These are phyloP conservation scores for Ornithoptera priamus DNA, from an alignment of 2,888 invertebrate genomes.

Conservation along the genomic window DNA sequence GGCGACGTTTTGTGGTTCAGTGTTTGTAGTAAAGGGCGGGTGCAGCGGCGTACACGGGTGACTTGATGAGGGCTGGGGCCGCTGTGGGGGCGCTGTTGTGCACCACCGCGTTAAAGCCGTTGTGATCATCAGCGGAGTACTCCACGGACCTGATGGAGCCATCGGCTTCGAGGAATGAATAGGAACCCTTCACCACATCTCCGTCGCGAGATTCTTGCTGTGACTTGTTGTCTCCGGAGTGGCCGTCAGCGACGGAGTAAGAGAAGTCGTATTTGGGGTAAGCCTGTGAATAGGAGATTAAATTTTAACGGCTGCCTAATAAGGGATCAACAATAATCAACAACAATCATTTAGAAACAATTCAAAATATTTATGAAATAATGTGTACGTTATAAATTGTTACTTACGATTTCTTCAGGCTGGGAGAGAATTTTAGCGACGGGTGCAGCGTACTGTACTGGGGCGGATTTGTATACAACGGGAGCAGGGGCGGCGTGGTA, in stretches of 20 bases:
- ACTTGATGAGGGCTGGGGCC: slow-evolving; percentile 48
- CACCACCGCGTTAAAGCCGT: slow-evolving; percentile 62
- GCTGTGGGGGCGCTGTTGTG: slow-evolving; percentile 57
- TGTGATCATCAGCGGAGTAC: slow-evolving; percentile 50
- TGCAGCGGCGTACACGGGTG: slow-evolving; percentile 42
- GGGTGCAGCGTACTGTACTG: slow-evolving; percentile 40
- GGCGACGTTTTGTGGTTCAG: neutral
- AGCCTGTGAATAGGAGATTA: slow-evolving; percentile 37
- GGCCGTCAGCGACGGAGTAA: slow-evolving; percentile 74
- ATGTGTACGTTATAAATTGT: slow-evolving; percentile 20
- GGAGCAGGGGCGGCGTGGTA: slow-evolving; percentile 13
- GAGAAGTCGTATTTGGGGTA: slow-evolving; percentile 67
- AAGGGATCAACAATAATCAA: neutral
- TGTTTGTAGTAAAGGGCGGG: slow-evolving; percentile 31
- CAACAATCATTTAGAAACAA: too few species aligned
- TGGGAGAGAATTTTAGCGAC: slow-evolving; percentile 45
- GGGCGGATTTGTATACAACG: slow-evolving; percentile 39
- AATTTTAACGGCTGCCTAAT: neutral
- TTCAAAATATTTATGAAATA: too few species aligned
- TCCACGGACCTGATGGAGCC: slow-evolving; percentile 52
- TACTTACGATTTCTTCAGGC: slow-evolving; percentile 37
- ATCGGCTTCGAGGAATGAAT: slow-evolving; percentile 73
- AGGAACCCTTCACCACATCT: slow-evolving; percentile 72
- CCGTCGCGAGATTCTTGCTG: slow-evolving; percentile 73
- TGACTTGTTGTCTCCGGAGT: slow-evolving; percentile 75